These are phyloP conservation scores for Clarias laeviceps DNA, from an alignment of 2,797 vertebrate species.

Conservation along the genomic window DNA sequence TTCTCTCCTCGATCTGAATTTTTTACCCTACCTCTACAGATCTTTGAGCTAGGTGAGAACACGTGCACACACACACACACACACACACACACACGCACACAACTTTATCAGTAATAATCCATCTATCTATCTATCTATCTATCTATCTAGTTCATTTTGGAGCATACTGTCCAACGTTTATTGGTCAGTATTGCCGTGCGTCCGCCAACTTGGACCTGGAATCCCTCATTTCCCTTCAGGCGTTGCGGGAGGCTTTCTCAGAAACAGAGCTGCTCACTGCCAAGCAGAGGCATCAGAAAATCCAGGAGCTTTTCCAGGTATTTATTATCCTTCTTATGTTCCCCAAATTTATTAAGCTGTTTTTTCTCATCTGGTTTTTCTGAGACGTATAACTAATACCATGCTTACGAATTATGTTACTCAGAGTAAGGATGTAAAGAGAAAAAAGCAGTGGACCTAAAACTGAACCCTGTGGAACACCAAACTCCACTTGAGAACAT, in stretches of 20 bases:
- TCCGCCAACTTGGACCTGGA: constrained; percentile 88
- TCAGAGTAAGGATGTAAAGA: too few species aligned
- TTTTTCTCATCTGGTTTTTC: too few species aligned
- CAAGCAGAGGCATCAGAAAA: constrained; percentile 87
- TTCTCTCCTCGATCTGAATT: constrained; percentile 84
- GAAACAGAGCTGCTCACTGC: constrained; percentile 81
- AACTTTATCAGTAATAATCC: background rate
- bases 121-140: constrained; percentile 1
- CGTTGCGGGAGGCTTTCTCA: constrained; percentile 87
- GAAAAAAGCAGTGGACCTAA: too few species aligned
- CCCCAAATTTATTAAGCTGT: too few species aligned
- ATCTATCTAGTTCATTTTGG: constrained; percentile 83
- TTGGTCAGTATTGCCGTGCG: constrained; percentile 86
- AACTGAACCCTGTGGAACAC: too few species aligned
- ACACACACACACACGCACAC: constrained; percentile 15
- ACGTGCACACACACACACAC: background rate
- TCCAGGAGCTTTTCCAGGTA: constrained; percentile 90
- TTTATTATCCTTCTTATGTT: background rate
- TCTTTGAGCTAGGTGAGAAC: constrained; percentile 87
- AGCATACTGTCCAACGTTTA: constrained; percentile 83
- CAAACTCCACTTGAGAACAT: too few species aligned
- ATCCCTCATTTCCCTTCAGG: constrained; percentile 89
- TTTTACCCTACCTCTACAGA: constrained; percentile 87
- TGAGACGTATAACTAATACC: too few species aligned
- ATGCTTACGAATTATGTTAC: too few species aligned